phyloP scores from a whole-genome alignment of 2,888 invertebrate genomes.

The Coecobrya sp. region DNA sequence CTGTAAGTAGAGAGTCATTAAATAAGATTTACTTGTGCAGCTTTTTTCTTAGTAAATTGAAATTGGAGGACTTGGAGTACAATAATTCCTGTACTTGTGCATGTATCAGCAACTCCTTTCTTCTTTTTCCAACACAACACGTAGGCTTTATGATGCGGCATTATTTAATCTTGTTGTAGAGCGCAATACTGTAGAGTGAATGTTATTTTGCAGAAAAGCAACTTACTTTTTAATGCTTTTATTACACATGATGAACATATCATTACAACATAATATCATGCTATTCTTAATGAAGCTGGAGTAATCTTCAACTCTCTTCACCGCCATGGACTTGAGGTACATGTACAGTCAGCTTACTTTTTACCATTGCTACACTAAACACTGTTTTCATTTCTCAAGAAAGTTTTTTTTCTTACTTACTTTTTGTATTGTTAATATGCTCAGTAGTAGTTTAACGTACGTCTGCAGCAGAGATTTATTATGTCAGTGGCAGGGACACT shows the following conservation, averaged over 20 bases:
- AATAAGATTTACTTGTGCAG: slow-evolving; percentile 55
- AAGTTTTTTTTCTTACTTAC: slow-evolving; percentile 12
- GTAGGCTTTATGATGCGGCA: not conserved
- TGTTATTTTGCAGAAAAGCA: not conserved
- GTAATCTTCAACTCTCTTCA: not conserved
- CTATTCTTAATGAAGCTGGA: slow-evolving; percentile 43
- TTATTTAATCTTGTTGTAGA: not conserved
- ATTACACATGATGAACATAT: not conserved
- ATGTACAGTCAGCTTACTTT: not conserved
- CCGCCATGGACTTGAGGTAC: not conserved
- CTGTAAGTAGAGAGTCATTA: slow-evolving; percentile 27
- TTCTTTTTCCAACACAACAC: not conserved
- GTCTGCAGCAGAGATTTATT: slow-evolving; percentile 60
- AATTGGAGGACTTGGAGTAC: no score
- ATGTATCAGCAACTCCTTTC: not conserved
- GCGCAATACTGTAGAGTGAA: not conserved
- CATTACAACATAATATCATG: not conserved
- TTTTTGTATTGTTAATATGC: slow-evolving; percentile 21
- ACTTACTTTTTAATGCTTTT: slow-evolving; percentile 19
- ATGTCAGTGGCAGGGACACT: slow-evolving; percentile 44
- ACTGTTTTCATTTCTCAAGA: not conserved
- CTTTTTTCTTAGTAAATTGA: not conserved
- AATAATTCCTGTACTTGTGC: no score
- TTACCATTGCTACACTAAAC: not conserved
- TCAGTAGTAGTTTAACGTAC: slow-evolving; percentile 7